Conservation (phyloP, 1,140 invertebrate genomes). For the Drosophila hydei region DNA sequence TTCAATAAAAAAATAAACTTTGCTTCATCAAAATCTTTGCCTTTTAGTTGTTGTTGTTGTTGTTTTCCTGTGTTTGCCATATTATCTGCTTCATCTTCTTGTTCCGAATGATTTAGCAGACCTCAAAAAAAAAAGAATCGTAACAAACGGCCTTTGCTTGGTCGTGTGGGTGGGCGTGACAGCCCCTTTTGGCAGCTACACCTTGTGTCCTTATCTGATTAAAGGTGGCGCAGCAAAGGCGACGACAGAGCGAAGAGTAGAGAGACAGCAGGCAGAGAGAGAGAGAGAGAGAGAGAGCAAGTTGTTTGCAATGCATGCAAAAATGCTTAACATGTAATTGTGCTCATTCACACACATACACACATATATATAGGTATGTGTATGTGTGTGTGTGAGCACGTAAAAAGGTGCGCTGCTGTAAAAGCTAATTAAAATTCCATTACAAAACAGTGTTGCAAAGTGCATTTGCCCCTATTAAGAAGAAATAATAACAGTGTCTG, state of each 20-base stretch:
- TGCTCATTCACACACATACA: conserved; percentile 17
- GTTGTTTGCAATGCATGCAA: neutral
- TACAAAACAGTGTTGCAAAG: conserved; percentile 38
- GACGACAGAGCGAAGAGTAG: conserved; percentile 28
- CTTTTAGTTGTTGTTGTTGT: conserved; percentile 4
- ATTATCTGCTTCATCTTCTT: conserved; percentile 12
- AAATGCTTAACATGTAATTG: conserved; percentile 32
- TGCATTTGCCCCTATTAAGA: conserved; percentile 15
- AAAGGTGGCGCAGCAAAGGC: conserved; percentile 36
- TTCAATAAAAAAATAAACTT: neutral
- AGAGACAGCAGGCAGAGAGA: neutral
- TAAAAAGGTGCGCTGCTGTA: conserved; percentile 6
- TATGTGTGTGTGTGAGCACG: conserved; percentile 3
- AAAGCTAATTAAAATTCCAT: conserved; percentile 56
- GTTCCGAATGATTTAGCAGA: conserved; percentile 19
- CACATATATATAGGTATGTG: neutral
- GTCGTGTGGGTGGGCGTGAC: conserved; percentile 22
- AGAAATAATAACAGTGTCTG: conserved; percentile 3
- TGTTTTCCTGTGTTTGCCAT: neutral
- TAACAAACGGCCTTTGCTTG: conserved; percentile 12
- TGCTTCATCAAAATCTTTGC: neutral
- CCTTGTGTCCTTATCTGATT: conserved; percentile 44
- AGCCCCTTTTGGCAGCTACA: conserved; percentile 26
- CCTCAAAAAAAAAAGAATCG: conserved; percentile 12
- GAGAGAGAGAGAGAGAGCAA: neutral